These are phyloP conservation scores for Trissolcus japonicus DNA, from an alignment of 2,888 invertebrate species.

Conservation along the genomic window DNA sequence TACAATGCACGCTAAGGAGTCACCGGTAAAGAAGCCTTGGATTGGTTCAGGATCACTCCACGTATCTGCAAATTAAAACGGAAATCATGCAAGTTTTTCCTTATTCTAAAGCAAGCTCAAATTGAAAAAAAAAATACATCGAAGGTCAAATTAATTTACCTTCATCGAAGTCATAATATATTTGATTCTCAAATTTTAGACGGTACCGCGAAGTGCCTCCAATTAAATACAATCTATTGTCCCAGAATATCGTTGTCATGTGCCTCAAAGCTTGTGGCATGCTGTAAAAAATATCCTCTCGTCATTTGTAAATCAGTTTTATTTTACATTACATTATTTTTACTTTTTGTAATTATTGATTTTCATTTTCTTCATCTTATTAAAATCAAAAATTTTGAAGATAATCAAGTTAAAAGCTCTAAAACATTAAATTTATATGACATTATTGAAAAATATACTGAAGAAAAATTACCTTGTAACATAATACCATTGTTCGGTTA, in stretches of 20 bases:
- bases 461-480: conserved; percentile 57
- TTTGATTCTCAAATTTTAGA: conserved; percentile 35
- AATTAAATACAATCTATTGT: conserved; percentile 47
- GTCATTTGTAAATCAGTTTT: too few species aligned
- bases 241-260: conserved; percentile 50
- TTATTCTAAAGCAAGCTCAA: not conserved
- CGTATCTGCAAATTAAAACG: conserved; percentile 4
- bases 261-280: conserved; percentile 49
- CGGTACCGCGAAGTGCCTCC: conserved; percentile 53
- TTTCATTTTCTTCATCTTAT: too few species aligned
- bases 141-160: conserved; percentile 9
- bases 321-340: too few species aligned
- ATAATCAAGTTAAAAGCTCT: too few species aligned
- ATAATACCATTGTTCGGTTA: conserved; percentile 53
- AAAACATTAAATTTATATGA: too few species aligned
- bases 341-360: too few species aligned
- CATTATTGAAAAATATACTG: too few species aligned
- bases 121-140: not conserved
- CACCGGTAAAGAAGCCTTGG: conserved; percentile 28
- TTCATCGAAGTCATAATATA: conserved; percentile 36
- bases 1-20: conserved; percentile 28
- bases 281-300: conserved; percentile 21
- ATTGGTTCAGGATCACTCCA: conserved; percentile 26
- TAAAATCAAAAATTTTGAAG: too few species aligned
- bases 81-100: not conserved